Base-by-base conservation (phyloP, 1,140 invertebrate genomes). In the Leptopilina boulardi region DNA sequence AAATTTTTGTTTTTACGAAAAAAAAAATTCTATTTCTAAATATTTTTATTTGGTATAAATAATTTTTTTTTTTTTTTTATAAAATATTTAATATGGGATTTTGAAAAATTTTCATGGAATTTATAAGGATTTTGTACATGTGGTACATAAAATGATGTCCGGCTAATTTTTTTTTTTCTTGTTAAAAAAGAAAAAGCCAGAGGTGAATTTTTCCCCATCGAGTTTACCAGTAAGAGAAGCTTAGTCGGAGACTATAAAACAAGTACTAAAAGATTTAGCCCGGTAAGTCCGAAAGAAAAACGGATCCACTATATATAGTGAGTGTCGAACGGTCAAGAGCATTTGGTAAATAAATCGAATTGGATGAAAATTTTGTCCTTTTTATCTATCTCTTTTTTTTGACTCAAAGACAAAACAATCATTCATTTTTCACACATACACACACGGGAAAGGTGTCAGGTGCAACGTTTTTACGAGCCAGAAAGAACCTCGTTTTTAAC, bases 401-500 rank as follows among this genome's bases (percentile, higher is more conserved):
- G 34, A 38, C 9, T 38, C 34, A 38, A 8, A 66, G 23, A 66
- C 59, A 66, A 66, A 66, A 66, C 23, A 30, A 66, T 66, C 23
- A 66, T 34, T 30, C 26, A n/a, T 66, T 66, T 66, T 66, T 66
- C 59, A n/a, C n/a, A n/a, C n/a, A n/a, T n/a, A n/a, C n/a, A n/a
- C n/a, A n/a, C n/a, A n/a, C 13, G 11, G 26, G 15, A 13, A 66
- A 30, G 26, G 47, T 51, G 47, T 51, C 71, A 75, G 80, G 70
- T 80, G 72, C 54, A 71, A 23, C 42, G 26, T 44, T 77, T 80
- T 80, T 80, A 72, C 54, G 79, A 66, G 47, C 18, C 8, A 47
- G 47, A n/a, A n/a, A 18, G 34, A 77, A 44, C 18, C 44, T 51
- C 72, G 75, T 74, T 75, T 83, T 83, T 82, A 76, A 83, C 77